Conservation (phyloP, 2,113 vertebrate species). For the Microcebus ravelobensis region DNA sequence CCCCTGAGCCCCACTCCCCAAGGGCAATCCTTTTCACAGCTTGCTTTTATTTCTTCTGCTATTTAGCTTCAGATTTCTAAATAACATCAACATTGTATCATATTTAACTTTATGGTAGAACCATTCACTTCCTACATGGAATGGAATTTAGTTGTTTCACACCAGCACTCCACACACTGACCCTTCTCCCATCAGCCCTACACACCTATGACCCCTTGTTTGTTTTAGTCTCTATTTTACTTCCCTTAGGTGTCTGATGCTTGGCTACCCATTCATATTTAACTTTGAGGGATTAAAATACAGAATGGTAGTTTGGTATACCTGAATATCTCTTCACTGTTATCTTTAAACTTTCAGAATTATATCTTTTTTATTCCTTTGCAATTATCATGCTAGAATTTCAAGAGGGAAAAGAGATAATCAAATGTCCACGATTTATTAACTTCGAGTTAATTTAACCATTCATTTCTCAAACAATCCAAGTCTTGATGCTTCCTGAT, state of each 20-base stretch:
- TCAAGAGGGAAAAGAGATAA: neutral
- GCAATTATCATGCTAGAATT: slow-evolving; percentile 5
- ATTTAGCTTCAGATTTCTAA: neutral
- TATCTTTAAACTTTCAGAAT: neutral
- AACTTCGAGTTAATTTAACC: neutral
- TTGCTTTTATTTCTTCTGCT: neutral
- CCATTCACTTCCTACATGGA: neutral
- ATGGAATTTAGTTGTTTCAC: neutral
- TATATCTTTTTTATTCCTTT: neutral
- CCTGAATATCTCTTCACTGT: neutral
- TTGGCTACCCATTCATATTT: neutral
- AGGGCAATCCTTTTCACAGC: neutral
- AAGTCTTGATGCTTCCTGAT: neutral
- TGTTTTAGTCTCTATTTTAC: neutral
- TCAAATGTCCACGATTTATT: neutral
- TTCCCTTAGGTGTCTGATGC: neutral
- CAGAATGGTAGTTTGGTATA: neutral
- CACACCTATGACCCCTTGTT: neutral
- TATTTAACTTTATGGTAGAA: neutral
- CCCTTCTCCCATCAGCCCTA: neutral
- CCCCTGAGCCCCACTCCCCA: neutral
- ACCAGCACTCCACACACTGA: neutral
- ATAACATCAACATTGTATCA: neutral
- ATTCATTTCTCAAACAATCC: neutral
- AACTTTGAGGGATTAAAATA: neutral